phyloP scores from a whole-genome alignment of 2,888 invertebrate species.

The Folsomia manolachei region DNA sequence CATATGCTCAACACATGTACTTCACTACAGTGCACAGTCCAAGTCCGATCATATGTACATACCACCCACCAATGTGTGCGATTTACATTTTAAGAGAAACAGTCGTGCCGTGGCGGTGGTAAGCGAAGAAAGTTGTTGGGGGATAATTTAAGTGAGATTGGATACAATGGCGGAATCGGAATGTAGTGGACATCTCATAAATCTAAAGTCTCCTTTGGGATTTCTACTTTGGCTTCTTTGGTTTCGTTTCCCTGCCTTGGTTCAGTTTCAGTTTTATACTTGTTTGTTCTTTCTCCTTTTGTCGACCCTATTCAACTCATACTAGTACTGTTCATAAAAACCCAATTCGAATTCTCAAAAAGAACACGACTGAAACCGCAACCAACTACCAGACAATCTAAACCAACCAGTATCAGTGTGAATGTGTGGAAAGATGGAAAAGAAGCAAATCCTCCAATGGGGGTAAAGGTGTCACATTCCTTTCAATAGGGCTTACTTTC shows the following conservation, averaged over 20 bases:
- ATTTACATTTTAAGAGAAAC: background rate
- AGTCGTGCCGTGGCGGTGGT: background rate
- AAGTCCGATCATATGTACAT: background rate
- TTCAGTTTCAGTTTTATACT: background rate
- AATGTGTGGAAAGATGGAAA: background rate
- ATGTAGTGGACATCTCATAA: conserved; percentile 7
- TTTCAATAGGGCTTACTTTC: background rate
- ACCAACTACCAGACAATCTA: too few species aligned
- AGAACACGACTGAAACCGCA: background rate
- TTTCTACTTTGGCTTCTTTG: background rate
- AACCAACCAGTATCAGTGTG: background rate
- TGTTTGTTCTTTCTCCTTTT: background rate
- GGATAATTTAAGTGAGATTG: conserved; percentile 6
- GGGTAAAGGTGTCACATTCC: background rate
- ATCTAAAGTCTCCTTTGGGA: conserved; percentile 3
- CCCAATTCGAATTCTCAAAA: background rate
- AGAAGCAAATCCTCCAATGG: background rate
- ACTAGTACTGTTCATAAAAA: background rate
- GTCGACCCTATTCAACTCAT: background rate
- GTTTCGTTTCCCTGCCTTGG: background rate
- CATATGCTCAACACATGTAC: too few species aligned
- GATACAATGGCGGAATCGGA: background rate
- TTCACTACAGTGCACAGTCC: too few species aligned
- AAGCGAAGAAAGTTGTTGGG: background rate
- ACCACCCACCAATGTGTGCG: background rate